Evolutionary conservation across 2,113 vertebrate genomes (phyloP).

Genomic region (Bubo scandiacus): DNA sequence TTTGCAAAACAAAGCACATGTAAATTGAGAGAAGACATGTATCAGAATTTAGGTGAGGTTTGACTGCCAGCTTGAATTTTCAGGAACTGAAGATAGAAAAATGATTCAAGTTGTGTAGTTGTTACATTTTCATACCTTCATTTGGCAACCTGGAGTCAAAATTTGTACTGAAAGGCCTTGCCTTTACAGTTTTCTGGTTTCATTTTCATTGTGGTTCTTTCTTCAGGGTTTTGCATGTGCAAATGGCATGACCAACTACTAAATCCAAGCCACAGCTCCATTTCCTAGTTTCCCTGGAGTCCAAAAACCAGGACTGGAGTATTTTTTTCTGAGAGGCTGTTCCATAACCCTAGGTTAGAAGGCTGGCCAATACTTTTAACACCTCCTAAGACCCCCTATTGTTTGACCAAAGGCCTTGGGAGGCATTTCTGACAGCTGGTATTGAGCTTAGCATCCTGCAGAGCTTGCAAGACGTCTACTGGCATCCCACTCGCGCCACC

Average conservation of each 20-base stretch:
- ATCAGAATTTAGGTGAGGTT: background rate
- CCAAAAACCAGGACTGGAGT: background rate
- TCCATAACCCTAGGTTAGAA: background rate
- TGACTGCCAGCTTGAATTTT: background rate
- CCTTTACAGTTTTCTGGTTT: background rate
- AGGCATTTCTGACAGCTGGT: background rate
- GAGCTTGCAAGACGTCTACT: background rate
- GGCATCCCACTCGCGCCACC: fast-evolving
- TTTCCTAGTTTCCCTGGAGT: background rate
- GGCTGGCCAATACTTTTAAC: background rate
- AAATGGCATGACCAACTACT: background rate
- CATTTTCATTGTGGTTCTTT: background rate
- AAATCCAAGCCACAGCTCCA: background rate
- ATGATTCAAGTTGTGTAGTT: background rate
- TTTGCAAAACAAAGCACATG: background rate
- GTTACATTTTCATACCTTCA: background rate
- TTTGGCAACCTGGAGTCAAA: background rate
- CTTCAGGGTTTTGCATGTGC: background rate
- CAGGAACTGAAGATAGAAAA: background rate
- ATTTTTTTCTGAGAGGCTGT: background rate
- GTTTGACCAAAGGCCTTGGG: constrained; percentile 12
- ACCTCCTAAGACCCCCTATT: background rate
- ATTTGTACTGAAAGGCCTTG: background rate
- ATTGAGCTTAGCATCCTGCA: background rate
- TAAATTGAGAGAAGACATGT: background rate